These are phyloP conservation scores for Mesembrinibis cayennensis DNA, from an alignment of 2,113 vertebrate genomes.

Conservation along the genomic window DNA sequence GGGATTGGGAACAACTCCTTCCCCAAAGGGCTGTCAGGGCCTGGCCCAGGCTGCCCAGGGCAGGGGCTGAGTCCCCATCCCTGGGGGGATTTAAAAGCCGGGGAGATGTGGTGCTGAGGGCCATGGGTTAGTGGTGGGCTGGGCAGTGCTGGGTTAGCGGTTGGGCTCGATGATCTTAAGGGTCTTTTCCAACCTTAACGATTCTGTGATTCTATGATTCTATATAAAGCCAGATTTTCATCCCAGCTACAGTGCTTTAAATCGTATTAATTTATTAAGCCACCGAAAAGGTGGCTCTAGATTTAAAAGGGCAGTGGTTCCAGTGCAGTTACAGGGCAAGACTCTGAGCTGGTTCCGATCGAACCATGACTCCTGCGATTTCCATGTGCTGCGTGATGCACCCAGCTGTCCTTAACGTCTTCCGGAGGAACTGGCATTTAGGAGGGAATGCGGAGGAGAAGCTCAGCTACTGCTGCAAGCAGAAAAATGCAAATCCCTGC, in stretches of 20 bases:
- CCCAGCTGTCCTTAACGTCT: not conserved
- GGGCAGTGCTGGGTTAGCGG: too few relatives aligned
- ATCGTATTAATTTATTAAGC: not conserved
- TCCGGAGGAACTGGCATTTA: not conserved
- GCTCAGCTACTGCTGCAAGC: not conserved
- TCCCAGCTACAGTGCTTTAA: not conserved
- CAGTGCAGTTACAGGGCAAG: not conserved
- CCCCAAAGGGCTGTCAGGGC: too few relatives aligned
- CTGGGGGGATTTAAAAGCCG: too few relatives aligned
- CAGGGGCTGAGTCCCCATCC: too few relatives aligned
- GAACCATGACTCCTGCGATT: not conserved
- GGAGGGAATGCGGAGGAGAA: not conserved
- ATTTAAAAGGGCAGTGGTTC: not conserved
- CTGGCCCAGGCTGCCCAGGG: too few relatives aligned
- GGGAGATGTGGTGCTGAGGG: too few relatives aligned
- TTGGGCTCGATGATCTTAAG: too few relatives aligned
- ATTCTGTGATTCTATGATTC: too few relatives aligned
- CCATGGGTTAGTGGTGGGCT: too few relatives aligned
- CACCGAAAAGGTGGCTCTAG: not conserved
- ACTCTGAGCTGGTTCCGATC: not conserved
- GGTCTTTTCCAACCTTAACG: too few relatives aligned
- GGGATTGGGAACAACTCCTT: too few relatives aligned
- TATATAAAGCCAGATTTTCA: not conserved
- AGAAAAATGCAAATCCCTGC: conserved; percentile 13
- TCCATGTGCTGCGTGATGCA: not conserved